These are phyloP conservation scores for Hydrozoanthus tunicans DNA, from an alignment of 64 coral and sea anemone genomes.

Conservation along the genomic window DNA sequence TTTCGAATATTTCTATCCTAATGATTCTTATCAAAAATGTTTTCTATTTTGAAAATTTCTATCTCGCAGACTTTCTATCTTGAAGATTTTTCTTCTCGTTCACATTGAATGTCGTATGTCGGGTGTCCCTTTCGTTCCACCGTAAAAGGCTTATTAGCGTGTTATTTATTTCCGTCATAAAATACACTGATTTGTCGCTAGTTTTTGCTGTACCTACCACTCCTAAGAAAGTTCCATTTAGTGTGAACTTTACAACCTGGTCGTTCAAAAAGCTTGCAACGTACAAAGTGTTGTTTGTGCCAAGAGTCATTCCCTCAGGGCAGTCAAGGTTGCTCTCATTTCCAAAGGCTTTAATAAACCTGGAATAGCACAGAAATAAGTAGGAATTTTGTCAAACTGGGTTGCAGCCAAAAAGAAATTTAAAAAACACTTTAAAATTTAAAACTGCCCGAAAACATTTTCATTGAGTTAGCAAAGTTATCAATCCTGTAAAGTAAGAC, in stretches of 20 bases:
- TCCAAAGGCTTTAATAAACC: slow-evolving; percentile 82
- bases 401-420: not conserved
- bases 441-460: not conserved
- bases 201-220: slow-evolving; percentile 57
- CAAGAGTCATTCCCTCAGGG: slow-evolving; percentile 79
- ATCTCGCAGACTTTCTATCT: no score
- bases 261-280: slow-evolving; percentile 87
- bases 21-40: no score
- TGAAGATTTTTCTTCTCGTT: no score
- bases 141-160: no score
- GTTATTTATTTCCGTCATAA: no score
- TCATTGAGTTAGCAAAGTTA: no score
- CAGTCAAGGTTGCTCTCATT: slow-evolving; percentile 82
- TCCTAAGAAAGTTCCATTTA: slow-evolving; percentile 74
- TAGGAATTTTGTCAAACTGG: not conserved
- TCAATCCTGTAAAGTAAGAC: no score
- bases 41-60: no score
- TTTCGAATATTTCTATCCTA: no score
- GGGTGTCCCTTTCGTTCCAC: no score
- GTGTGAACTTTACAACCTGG: slow-evolving; percentile 69
- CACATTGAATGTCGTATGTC: no score
- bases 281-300: slow-evolving; percentile 74
- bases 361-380: not conserved
- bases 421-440: not conserved
- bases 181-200: no score